Conservation (phyloP, 2,888 invertebrate species). For the Watsonalla binaria region DNA sequence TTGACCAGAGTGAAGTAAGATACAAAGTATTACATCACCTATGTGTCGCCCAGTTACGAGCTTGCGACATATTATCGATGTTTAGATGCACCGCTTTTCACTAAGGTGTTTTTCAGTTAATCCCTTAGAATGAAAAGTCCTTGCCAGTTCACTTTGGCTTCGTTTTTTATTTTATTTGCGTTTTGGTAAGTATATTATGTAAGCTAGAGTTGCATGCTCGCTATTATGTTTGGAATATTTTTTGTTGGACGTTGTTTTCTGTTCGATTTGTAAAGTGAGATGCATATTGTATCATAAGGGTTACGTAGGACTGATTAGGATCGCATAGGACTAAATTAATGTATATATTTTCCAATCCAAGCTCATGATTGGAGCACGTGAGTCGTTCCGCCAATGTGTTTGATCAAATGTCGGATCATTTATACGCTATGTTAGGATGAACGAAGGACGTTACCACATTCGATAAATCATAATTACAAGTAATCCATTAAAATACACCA, state of each 20-base stretch:
- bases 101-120: conserved; percentile 58
- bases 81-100: conserved; percentile 78
- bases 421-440: not conserved
- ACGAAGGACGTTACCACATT: no score
- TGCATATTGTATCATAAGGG: not conserved
- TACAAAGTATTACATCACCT: conserved; percentile 61
- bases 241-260: conserved; percentile 29
- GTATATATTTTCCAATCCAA: not conserved
- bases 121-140: not conserved
- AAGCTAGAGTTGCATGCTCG: conserved; percentile 61
- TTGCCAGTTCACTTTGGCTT: conserved; percentile 4
- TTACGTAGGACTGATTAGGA: not conserved
- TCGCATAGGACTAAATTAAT: not conserved
- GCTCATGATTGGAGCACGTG: not conserved
- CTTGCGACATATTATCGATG: conserved; percentile 72
- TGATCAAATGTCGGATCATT: not conserved
- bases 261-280: conserved; percentile 26
- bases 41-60: conserved; percentile 62
- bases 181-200: conserved; percentile 41
- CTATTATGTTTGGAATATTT: conserved; percentile 37
- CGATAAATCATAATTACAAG: no score
- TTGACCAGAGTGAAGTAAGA: conserved; percentile 94
- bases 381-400: not conserved
- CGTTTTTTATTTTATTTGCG: conserved; percentile 34
- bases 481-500: no score